Evolutionary conservation across 2,113 vertebrate genomes (phyloP), one percentile per base, ranked within the genome.

Genomic region (Epinephelus moara): DNA sequence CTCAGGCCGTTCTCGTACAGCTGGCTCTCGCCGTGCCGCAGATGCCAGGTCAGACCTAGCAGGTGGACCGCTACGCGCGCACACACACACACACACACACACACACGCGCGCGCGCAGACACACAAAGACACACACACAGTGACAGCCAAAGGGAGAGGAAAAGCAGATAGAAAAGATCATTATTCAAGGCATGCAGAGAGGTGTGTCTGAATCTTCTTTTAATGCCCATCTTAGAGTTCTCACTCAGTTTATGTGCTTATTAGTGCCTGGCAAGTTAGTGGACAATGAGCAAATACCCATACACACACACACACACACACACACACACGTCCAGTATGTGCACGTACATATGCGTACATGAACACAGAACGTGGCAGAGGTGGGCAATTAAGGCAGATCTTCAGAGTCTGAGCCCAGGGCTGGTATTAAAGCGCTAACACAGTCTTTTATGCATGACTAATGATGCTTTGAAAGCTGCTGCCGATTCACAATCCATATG

Each of bases 1-100:
- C 97, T 98, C 91, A 98, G 93, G 87, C 98, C 98, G 33, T 99
- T 99, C 94, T 99, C 98, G 88, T 99, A 99, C 74, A 98, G 96
- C 91, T 98, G 97, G 86, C 96, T 96, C 93, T 98, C 97, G 60
- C 97, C 96, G 67, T 97, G 97, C 88, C 97, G 97, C 73, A 99
- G 96, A 75, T 99, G 98, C 98, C 98, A 99, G 87, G 97, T 99
- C 95, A 99, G 96, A 93, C 97, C 98, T 91, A 99, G 97, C 96
- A 99, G 96, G 96, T 99, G 98, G 85, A 99, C 97, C 94, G 97
- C 98, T 99, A 93, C 92, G 94, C 95, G 73, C 52, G 94, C 94
- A 85, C 49, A 83, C 75, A 73, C 33, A 72, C 52, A 27, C 15
- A 49, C 70, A 73, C 25, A 60, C 52, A 71, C 57, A 79, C 64